Evolutionary conservation across 1,140 invertebrate genomes (phyloP).

Genomic region (Cydia fagiglandana): DNA sequence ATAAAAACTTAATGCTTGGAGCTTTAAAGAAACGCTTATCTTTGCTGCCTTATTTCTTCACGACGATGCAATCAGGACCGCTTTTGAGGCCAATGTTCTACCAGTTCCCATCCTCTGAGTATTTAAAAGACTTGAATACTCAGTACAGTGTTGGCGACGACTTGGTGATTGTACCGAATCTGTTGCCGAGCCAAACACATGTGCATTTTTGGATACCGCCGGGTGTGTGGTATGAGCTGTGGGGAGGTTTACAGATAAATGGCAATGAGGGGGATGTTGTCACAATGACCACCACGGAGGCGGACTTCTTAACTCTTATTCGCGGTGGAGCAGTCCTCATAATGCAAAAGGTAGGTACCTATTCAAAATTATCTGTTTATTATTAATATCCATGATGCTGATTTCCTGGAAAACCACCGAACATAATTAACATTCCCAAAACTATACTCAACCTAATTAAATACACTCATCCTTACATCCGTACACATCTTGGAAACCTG

Average conservation of each 20-base stretch:
- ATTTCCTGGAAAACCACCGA: too few species aligned
- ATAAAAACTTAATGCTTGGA: conserved; percentile 48
- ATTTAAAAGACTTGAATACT: conserved; percentile 49
- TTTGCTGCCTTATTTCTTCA: conserved; percentile 65
- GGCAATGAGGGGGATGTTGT: conserved; percentile 52
- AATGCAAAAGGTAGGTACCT: conserved; percentile 56
- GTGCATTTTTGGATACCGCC: conserved; percentile 62
- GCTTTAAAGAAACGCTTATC: conserved; percentile 54
- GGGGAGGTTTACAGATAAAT: conserved; percentile 55
- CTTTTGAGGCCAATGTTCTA: conserved; percentile 72
- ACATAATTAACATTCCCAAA: too few species aligned
- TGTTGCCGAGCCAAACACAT: conserved; percentile 58
- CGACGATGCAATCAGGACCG: conserved; percentile 62
- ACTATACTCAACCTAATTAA: too few species aligned
- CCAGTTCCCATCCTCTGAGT: conserved; percentile 55
- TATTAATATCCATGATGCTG: too few species aligned
- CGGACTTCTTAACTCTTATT: conserved; percentile 64
- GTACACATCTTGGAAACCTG: too few species aligned
- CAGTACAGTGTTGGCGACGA: conserved; percentile 67
- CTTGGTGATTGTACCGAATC: conserved; percentile 65
- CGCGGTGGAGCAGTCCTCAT: conserved; percentile 59
- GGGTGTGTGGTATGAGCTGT: conserved; percentile 68
- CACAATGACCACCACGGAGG: conserved; percentile 61
- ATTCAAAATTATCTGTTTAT: neutral
- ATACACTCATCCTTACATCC: too few species aligned